Base-by-base conservation (phyloP, 1,140 invertebrate species). In the Drosophila sp. region DNA sequence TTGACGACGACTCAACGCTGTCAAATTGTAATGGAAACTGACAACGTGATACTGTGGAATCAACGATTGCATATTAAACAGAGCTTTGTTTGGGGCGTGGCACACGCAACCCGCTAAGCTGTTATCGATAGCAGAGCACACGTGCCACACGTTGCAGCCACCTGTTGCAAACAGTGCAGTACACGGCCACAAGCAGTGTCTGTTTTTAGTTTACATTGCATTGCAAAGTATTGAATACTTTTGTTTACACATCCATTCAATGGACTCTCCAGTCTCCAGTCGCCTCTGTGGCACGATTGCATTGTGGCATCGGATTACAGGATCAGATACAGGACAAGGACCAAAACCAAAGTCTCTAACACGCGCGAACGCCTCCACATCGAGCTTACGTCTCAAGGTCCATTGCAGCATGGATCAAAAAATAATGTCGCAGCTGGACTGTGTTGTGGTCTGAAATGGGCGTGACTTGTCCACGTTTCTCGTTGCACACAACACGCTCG, bases 51-150 rank as follows among this genome's bases (percentile, higher is more conserved):
- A 48, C 36, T 58, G 46, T 14, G 5, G 65, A 71, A 43, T 57
- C 72, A 67, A 51, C 53, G 32, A 65, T 59, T 67, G 78, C 82
- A 84, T 86, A 81, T 61, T 75, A 86, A 86, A 48, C 50, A 86
- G 58, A 18, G 21, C 9, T 41, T 7, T 7, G 2, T 9, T 27
- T 21, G 41, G 41, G 14, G 7, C 53, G 53, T 56, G 53, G 53
- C 54, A 67, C 54, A 21, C 25, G 58, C 51, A 25, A 48, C 38
- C 32, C 7, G 6, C n/a, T 51, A 46, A 38, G 40, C 38, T 27
- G 29, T 14, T 16, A 50, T 36, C 29, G 38, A 38, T 36, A 18
- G 32, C 48, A 14, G 38, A 27, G 7, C 25, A 53, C 51, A 62
- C 46, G 54, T 72, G 69, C 57, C 45, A 50, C 58, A 13, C 16